phyloP scores from a whole-genome alignment of 2,113 vertebrate genomes.

The Alces alces region DNA sequence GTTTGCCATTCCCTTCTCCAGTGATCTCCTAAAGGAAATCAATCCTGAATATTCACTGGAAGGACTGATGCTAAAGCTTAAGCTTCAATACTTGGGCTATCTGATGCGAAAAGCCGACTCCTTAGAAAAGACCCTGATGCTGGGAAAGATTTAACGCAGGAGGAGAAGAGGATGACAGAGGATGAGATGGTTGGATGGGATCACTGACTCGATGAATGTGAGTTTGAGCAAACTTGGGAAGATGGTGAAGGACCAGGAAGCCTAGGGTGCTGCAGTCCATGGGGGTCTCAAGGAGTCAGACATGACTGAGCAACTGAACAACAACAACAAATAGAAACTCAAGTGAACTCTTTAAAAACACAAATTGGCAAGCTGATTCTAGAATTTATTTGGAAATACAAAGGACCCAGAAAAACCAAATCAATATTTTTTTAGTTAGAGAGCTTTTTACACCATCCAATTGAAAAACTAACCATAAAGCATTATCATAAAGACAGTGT shows the following conservation, averaged over 20 bases:
- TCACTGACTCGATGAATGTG: neutral
- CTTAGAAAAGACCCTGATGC: neutral
- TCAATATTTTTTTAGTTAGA: neutral
- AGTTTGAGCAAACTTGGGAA: neutral
- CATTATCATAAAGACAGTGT: neutral
- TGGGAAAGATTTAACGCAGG: neutral
- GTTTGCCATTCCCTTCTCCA: neutral
- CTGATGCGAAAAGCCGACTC: neutral
- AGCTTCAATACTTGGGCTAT: neutral
- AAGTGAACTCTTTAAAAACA: neutral
- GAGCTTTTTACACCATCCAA: neutral
- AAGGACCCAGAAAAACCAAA: neutral
- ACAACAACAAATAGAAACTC: neutral
- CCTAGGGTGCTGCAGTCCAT: neutral
- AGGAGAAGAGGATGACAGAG: neutral
- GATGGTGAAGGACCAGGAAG: neutral
- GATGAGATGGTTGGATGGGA: neutral
- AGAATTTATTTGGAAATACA: conserved; percentile 21
- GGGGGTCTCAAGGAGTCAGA: neutral
- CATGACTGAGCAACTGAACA: neutral
- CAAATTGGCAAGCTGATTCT: neutral
- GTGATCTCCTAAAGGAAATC: neutral
- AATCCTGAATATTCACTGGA: neutral
- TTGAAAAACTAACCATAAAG: conserved; percentile 3
- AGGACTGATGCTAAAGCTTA: neutral